Evolutionary conservation across 2,113 vertebrate genomes (phyloP).

Genomic region (Pseudopodoces humilis): DNA sequence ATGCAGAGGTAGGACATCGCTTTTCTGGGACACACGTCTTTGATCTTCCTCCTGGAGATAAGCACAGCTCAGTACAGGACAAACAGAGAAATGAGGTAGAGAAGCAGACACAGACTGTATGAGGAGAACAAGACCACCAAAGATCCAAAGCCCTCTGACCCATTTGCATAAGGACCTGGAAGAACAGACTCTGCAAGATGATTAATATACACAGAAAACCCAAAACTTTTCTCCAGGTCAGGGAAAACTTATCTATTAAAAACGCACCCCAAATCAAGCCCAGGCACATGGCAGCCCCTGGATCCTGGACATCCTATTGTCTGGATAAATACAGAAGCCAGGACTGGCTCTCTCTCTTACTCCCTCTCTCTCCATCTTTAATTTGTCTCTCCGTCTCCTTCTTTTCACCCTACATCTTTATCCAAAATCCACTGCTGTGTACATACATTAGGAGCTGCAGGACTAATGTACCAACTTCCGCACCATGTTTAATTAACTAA

Average conservation of each 20-base stretch:
- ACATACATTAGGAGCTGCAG: neutral
- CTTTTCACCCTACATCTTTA: neutral
- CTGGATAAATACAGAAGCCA: neutral
- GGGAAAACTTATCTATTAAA: neutral
- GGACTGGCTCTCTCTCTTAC: neutral
- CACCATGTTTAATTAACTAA: fast-evolving
- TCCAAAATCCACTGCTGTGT: neutral
- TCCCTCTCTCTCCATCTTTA: neutral
- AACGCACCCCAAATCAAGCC: neutral
- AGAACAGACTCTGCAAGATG: neutral
- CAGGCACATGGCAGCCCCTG: fast-evolving
- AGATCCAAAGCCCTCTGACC: neutral
- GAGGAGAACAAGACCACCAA: neutral
- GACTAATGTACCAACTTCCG: neutral
- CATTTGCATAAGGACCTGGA: neutral
- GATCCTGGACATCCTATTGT: neutral
- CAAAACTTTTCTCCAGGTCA: no score
- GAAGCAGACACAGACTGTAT: neutral
- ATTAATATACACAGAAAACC: neutral
- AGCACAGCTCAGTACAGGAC: neutral
- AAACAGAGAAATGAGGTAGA: neutral
- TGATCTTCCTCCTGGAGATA: neutral
- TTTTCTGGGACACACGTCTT: neutral
- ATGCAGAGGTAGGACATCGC: neutral
- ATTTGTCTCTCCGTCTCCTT: neutral